Evolutionary conservation across 2,797 vertebrate genomes (phyloP).

Genomic region (Sus cebifrons): DNA sequence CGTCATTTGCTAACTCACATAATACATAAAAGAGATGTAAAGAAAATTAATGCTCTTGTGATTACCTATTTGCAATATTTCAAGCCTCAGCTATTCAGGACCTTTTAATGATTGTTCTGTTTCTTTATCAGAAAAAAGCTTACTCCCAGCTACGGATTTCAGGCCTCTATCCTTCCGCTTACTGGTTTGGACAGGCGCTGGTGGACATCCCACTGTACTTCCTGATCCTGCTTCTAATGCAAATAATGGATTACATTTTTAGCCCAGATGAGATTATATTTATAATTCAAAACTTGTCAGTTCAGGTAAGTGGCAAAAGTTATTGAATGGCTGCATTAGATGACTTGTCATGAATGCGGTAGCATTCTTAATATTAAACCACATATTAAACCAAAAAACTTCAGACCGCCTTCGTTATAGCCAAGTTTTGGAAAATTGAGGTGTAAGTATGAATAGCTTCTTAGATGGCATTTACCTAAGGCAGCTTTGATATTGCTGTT

Average conservation of each 20-base stretch:
- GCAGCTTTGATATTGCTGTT: conserved; percentile 32
- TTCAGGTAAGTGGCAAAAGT: conserved; percentile 74
- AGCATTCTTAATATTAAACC: neutral
- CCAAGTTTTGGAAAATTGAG: neutral
- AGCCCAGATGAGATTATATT: conserved; percentile 34
- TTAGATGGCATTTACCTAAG: neutral
- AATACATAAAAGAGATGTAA: neutral
- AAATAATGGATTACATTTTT: conserved; percentile 70
- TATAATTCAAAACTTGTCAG: conserved; percentile 59
- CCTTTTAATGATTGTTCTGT: neutral
- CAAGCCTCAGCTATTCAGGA: neutral
- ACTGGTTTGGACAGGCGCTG: conserved; percentile 94
- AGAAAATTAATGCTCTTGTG: neutral
- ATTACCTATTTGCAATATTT: neutral
- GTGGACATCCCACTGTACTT: conserved; percentile 93
- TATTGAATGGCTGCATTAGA: neutral
- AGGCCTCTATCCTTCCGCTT: conserved; percentile 94
- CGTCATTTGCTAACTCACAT: neutral
- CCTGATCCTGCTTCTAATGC: conserved; percentile 78
- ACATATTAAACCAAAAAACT: neutral
- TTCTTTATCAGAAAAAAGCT: conserved; percentile 91
- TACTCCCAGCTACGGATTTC: conserved; percentile 93
- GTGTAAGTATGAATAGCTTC: neutral
- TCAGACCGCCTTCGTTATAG: neutral
- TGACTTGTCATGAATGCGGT: neutral